Conservation (phyloP, 2,888 invertebrate genomes). For the Polydesmus complanatus region DNA sequence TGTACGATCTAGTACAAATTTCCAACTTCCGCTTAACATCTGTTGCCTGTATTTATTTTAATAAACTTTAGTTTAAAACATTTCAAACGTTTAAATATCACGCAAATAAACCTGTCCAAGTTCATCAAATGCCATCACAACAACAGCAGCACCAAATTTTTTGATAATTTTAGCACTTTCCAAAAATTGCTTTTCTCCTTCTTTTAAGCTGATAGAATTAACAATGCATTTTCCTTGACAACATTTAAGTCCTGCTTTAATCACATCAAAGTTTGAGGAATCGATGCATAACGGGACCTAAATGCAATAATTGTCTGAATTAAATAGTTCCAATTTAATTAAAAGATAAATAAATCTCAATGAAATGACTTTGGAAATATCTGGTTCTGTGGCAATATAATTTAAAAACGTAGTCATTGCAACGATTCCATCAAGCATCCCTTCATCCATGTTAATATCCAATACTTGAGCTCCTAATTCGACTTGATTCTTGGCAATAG, state of each 20-base stretch:
- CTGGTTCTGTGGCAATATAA: slow-evolving; percentile 42
- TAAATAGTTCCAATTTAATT: background rate
- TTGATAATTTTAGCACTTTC: slow-evolving; percentile 38
- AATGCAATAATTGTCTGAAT: background rate
- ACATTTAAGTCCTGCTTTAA: slow-evolving; percentile 42
- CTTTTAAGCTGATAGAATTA: slow-evolving; percentile 45
- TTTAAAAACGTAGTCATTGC: slow-evolving; percentile 43
- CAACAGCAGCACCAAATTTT: slow-evolving; percentile 41
- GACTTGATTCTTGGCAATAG: slow-evolving; percentile 40
- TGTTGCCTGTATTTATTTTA: slow-evolving; percentile 33
- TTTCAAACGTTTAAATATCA: background rate
- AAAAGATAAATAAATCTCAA: background rate
- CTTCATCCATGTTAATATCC: slow-evolving; percentile 47
- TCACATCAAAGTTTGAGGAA: slow-evolving; percentile 42
- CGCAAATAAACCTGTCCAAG: slow-evolving; percentile 37
- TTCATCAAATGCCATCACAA: slow-evolving; percentile 47
- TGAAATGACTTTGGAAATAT: slow-evolving; percentile 37
- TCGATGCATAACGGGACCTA: slow-evolving; percentile 44
- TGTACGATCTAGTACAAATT: slow-evolving; percentile 41
- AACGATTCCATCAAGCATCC: slow-evolving; percentile 40
- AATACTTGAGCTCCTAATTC: slow-evolving; percentile 44
- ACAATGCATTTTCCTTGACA: slow-evolving; percentile 43
- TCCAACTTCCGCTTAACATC: slow-evolving; percentile 38
- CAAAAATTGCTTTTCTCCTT: slow-evolving; percentile 42
- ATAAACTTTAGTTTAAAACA: background rate